Conservation (phyloP, 1,140 invertebrate genomes). For the Proales similis region DNA sequence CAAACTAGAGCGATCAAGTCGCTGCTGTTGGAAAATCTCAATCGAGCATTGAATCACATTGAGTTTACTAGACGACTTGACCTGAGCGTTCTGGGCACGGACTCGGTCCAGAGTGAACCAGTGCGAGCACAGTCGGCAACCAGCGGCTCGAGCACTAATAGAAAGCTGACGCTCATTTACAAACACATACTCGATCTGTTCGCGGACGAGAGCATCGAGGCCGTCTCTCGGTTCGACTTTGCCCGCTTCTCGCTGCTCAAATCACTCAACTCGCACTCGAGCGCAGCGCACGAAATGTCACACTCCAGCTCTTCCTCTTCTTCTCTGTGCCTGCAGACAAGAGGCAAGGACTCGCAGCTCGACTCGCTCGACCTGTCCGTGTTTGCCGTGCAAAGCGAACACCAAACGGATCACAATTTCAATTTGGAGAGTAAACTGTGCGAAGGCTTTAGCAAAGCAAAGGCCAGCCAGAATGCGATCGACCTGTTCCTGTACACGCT, state of each 20-base stretch:
- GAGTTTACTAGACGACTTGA: slow-evolving; percentile 26
- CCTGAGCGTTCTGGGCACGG: slow-evolving; percentile 2
- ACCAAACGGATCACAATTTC: slow-evolving; percentile 31
- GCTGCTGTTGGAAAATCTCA: slow-evolving; percentile 2
- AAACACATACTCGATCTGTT: slow-evolving; percentile 13
- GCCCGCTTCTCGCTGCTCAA: slow-evolving; percentile 6
- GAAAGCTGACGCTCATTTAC: slow-evolving; percentile 21
- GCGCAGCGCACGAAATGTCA: too few relatives aligned
- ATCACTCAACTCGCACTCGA: too few relatives aligned
- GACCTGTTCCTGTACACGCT: slow-evolving; percentile 20
- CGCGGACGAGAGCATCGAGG: background rate
- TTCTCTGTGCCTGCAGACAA: too few relatives aligned
- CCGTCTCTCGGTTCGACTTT: background rate
- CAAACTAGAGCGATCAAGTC: slow-evolving; percentile 8
- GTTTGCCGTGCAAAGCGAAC: background rate
- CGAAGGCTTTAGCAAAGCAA: slow-evolving; percentile 9
- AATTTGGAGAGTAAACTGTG: slow-evolving; percentile 32
- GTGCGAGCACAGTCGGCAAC: too few relatives aligned
- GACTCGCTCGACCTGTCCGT: too few relatives aligned
- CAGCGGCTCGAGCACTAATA: background rate
- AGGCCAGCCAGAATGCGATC: slow-evolving; percentile 8
- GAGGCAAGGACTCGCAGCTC: too few relatives aligned
- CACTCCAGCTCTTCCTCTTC: too few relatives aligned
- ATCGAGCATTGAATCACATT: slow-evolving; percentile 22
- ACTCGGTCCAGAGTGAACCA: too few relatives aligned